Evolutionary conservation across 1,140 invertebrate genomes (phyloP).

Genomic region (Aphis gossypii): DNA sequence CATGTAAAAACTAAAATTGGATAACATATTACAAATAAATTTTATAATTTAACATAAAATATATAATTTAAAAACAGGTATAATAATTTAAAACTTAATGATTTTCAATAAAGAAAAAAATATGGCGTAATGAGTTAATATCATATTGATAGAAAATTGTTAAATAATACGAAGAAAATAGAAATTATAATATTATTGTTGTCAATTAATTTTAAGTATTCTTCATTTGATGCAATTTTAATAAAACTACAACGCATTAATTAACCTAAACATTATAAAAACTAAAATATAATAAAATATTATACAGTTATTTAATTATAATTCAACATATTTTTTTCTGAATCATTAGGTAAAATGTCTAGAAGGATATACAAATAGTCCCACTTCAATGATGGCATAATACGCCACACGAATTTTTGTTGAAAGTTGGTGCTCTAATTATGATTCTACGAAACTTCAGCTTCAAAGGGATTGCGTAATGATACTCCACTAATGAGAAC

Average conservation of each 20-base stretch:
- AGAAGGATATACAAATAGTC: not conserved
- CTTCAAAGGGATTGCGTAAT: constrained; percentile 35
- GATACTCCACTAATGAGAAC: constrained; percentile 32
- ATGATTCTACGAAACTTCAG: constrained; percentile 9
- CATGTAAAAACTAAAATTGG: not conserved
- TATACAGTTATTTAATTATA: not conserved
- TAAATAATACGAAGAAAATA: not conserved
- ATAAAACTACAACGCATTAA: too few species aligned
- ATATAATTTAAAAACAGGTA: not conserved
- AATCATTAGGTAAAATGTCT: not conserved
- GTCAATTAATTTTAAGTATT: too few species aligned
- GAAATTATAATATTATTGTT: too few species aligned
- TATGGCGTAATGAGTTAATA: not conserved
- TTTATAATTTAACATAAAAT: not conserved
- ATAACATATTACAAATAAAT: not conserved
- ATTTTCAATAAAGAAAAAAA: too few species aligned
- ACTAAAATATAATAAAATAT: not conserved
- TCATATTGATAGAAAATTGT: not conserved
- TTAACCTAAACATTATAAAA: too few species aligned
- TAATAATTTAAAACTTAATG: not conserved
- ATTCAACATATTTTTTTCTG: not conserved
- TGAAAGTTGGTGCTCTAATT: constrained; percentile 17
- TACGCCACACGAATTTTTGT: not conserved
- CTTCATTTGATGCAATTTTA: not conserved
- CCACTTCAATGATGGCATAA: not conserved